Conservation (phyloP, 2,888 invertebrate species). For the Heliconius sara region DNA sequence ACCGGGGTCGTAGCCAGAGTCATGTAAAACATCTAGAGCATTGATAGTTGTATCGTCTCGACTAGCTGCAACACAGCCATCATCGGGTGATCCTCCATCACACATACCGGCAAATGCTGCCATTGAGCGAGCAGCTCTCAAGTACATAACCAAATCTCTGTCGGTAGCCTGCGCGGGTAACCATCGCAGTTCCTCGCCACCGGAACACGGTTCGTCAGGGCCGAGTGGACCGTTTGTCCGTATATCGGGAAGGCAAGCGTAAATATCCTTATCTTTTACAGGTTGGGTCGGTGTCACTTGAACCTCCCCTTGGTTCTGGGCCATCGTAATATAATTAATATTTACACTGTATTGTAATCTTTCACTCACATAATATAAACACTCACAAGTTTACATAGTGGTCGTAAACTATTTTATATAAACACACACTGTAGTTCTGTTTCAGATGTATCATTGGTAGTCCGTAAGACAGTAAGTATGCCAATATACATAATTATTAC, state of each 20-base stretch:
- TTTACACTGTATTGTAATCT: conserved; percentile 71
- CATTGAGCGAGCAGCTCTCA: conserved; percentile 98
- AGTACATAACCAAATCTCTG: conserved; percentile 98
- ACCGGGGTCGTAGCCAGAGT: conserved; percentile 97
- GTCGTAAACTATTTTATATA: conserved; percentile 56
- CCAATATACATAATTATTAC: conserved; percentile 84
- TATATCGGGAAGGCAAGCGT: conserved; percentile 84
- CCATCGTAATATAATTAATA: conserved; percentile 74
- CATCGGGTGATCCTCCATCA: conserved; percentile 98
- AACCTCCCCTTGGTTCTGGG: conserved; percentile 83
- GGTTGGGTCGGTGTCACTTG: conserved; percentile 82
- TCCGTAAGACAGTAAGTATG: conserved; percentile 78
- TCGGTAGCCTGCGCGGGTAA: conserved; percentile 96
- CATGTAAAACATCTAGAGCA: conserved; percentile 97
- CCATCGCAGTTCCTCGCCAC: conserved; percentile 96
- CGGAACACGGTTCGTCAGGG: conserved; percentile 78
- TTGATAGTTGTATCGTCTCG: conserved; percentile 99
- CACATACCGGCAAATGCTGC: conserved; percentile 99
- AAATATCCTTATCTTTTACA: conserved; percentile 80
- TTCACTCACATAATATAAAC: conserved; percentile 65
- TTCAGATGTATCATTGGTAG: conserved; percentile 69
- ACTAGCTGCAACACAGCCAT: conserved; percentile 98
- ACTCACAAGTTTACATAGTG: conserved; percentile 70
- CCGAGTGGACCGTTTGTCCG: conserved; percentile 78
- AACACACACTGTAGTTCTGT: conserved; percentile 54